Percentiles rank a stretch among this genome's conserved stretches.
Conservation (phyloP, 2,113 vertebrate species). For the Sebastes fasciatus region DNA sequence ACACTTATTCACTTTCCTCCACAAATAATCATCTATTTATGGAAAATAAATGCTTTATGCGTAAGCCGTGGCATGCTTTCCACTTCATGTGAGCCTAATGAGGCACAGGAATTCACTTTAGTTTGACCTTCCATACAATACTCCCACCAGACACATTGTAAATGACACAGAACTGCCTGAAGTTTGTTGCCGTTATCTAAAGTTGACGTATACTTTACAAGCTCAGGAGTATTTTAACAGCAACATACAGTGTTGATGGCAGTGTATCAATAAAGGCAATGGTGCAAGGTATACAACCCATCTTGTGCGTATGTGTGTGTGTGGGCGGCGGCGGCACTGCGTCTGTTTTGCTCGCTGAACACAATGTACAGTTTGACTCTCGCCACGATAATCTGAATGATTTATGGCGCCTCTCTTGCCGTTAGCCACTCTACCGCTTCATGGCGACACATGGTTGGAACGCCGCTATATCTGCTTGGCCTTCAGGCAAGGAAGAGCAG, state of each 20-base stretch:
- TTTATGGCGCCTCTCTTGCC: slow-evolving; percentile 77
- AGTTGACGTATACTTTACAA: slow-evolving; percentile 38
- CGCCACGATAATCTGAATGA: slow-evolving; percentile 80
- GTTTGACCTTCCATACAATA: slow-evolving; percentile 21
- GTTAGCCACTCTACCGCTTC: slow-evolving; percentile 72
- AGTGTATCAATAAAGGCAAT: slow-evolving; percentile 63
- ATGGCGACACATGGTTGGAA: slow-evolving; percentile 75
- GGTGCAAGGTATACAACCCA: slow-evolving; percentile 33
- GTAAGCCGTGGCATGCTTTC: neutral
- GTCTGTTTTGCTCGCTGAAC: slow-evolving; percentile 63
- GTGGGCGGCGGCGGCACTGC: neutral
- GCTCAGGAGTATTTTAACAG: slow-evolving; percentile 49
- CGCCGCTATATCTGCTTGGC: slow-evolving; percentile 69
- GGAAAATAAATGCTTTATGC: neutral
- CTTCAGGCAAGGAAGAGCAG: slow-evolving; percentile 79
- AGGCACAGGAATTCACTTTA: slow-evolving; percentile 10
- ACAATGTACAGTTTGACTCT: slow-evolving; percentile 79
- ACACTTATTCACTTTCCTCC: neutral
- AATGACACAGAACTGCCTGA: slow-evolving; percentile 25
- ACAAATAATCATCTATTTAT: neutral
- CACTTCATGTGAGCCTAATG: neutral
- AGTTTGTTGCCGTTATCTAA: slow-evolving; percentile 35
- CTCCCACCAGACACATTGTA: slow-evolving; percentile 19
- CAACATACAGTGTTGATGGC: slow-evolving; percentile 42
- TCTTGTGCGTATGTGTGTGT: slow-evolving; percentile 16